Evolutionary conservation across 2,113 vertebrate genomes (phyloP), one percentile per base, ranked within the genome.

Genomic region (Paralichthys olivaceus): DNA sequence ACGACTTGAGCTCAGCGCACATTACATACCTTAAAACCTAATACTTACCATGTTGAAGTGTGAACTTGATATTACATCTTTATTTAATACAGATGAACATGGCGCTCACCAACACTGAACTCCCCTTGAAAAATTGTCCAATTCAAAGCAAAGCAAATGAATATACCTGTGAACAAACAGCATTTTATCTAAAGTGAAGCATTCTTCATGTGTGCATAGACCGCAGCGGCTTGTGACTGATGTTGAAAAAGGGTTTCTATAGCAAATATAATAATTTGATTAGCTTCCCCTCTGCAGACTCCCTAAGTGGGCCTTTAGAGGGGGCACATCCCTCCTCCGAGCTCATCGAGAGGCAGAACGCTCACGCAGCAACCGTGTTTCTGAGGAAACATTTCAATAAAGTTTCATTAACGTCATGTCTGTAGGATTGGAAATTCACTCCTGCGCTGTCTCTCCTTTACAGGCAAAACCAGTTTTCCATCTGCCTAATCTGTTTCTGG

Each of bases 331-430:
- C 25, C 68, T 87, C 85, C 77, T 75, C 59, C 20, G 22, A 23
- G 67, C 64, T 72, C 63, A 34, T 25, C 56, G 25, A 70, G 71
- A 64, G 28, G 65, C 74, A 57, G 63, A 86, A 83, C 65, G 57
- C 67, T 72, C 40, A n/a, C 14, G 72, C 76, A 51, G 81, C 70
- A 76, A 28, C 37, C 8, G 19, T 57, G 53, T 68, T 72, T 55
- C 65, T 81, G 17, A 43, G 65, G 77, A 81, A 84, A 69, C 64
- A 67, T 75, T 86, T 85, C 72, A 88, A 88, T 87, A 81, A 88
- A 84, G 81, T 89, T 83, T 83, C 75, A 84, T 91, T 90, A 87
- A 85, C 69, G 87, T 83, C 85, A 72, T 69, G 25, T n/a, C 67
- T 84, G 69, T 9, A 67, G 70, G 69, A 62, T 74, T 81, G 78